Evolutionary conservation across 2,797 vertebrate species (phyloP).

Genomic region (Hydrolagus colliei): DNA sequence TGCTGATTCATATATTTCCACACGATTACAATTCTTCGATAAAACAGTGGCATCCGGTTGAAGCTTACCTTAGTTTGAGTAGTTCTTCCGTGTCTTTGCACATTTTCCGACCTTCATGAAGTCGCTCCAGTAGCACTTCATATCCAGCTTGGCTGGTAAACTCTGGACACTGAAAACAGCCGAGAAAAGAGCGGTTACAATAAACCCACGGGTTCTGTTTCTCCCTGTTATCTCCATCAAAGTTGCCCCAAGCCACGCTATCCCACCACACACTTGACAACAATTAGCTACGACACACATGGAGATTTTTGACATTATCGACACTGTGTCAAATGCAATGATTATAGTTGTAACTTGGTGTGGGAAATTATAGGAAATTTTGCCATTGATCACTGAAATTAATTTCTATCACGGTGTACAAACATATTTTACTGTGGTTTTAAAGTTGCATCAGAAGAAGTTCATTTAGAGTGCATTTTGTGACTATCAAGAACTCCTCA

Average conservation of each 20-base stretch:
- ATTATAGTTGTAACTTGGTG: not conserved
- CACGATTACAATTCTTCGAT: too few relatives aligned
- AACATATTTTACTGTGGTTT: not conserved
- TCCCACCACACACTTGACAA: too few relatives aligned
- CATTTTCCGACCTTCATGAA: slow-evolving; percentile 77
- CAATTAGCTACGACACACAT: not conserved
- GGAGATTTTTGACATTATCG: not conserved
- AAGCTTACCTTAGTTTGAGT: slow-evolving; percentile 77
- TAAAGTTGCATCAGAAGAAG: not conserved
- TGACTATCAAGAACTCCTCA: not conserved
- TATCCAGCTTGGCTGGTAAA: slow-evolving; percentile 77
- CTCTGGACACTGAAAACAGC: slow-evolving; percentile 62
- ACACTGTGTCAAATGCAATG: too few relatives aligned
- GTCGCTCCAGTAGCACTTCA: slow-evolving; percentile 70
- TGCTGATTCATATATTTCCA: not conserved
- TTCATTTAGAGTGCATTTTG: not conserved
- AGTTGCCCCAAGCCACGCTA: not conserved
- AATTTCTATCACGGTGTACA: not conserved
- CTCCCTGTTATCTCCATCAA: not conserved
- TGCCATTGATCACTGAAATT: not conserved
- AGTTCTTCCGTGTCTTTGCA: slow-evolving; percentile 93
- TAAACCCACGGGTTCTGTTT: not conserved
- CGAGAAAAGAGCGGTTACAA: not conserved
- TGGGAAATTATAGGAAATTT: not conserved
- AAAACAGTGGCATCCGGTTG: not conserved